Evolutionary conservation across 2,888 invertebrate species (phyloP).

Genomic region (Xylota segnis): DNA sequence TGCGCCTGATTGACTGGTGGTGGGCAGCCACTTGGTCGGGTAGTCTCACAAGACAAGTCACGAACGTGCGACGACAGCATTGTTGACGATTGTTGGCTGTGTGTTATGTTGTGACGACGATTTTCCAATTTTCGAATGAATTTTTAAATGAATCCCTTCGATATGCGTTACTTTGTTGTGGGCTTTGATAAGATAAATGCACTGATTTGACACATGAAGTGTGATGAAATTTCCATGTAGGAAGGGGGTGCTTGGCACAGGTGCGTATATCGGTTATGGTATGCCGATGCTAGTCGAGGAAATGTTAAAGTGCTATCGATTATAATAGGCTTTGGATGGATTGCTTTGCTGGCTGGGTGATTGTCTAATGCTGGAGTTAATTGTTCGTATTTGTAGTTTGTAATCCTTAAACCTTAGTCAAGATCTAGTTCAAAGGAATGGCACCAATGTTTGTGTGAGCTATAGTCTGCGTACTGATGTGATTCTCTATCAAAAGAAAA

Average conservation of each 20-base stretch:
- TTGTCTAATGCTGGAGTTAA: background rate
- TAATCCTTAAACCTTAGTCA: too few species aligned
- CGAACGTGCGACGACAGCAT: slow-evolving; percentile 62
- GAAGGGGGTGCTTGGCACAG: background rate
- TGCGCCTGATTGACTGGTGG: slow-evolving; percentile 64
- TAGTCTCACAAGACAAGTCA: slow-evolving; percentile 66
- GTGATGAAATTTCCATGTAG: slow-evolving; percentile 63
- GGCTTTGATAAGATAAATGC: slow-evolving; percentile 49
- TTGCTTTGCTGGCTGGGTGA: background rate
- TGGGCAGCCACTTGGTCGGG: slow-evolving; percentile 32
- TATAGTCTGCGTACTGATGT: too few species aligned
- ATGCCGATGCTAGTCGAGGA: background rate
- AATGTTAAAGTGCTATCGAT: background rate
- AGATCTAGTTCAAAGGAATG: too few species aligned
- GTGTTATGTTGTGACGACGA: slow-evolving; percentile 44
- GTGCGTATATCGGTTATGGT: background rate
- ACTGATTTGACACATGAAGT: slow-evolving; percentile 64
- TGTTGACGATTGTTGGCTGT: slow-evolving; percentile 12
- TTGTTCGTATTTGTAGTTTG: background rate
- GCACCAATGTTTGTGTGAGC: too few species aligned
- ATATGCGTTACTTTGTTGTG: slow-evolving; percentile 23
- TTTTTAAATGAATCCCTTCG: slow-evolving; percentile 69
- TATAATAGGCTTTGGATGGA: background rate
- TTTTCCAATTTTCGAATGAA: slow-evolving; percentile 74
- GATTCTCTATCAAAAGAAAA: too few species aligned